These are phyloP conservation scores for Ascidia mentula DNA, from an alignment of 23 tunicate species.

Conservation along the genomic window DNA sequence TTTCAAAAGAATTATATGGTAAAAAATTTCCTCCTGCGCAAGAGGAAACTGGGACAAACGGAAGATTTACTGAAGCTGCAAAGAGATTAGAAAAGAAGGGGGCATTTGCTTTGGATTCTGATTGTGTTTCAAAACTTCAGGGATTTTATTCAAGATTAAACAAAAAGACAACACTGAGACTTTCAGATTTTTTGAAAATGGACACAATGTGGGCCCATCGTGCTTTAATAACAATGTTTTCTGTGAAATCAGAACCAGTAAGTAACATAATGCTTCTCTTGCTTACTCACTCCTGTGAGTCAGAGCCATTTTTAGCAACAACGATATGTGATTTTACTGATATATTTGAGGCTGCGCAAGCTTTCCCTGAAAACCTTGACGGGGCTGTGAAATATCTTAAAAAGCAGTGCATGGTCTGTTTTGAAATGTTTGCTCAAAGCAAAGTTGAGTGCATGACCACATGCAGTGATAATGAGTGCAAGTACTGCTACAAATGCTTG, in stretches of 20 bases:
- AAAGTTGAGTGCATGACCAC: conserved; percentile 70
- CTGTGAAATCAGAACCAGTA: background rate
- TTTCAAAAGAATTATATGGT: too few species aligned
- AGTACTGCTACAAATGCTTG: conserved; percentile 60
- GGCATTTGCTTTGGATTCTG: too few species aligned
- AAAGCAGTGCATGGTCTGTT: conserved; percentile 66
- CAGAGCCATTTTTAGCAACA: background rate
- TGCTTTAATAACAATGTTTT: background rate
- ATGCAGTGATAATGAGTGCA: conserved; percentile 76
- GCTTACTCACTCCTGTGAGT: background rate
- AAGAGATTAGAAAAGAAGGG: too few species aligned
- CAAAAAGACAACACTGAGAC: too few species aligned
- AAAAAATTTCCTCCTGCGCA: too few species aligned
- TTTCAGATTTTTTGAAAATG: conserved; percentile 1
- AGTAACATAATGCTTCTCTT: background rate
- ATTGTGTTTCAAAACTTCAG: too few species aligned
- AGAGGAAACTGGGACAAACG: too few species aligned
- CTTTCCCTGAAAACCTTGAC: conserved; percentile 37
- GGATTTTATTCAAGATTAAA: too few species aligned
- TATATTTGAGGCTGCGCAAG: conserved; percentile 48
- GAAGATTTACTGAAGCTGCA: too few species aligned
- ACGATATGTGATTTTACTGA: conserved; percentile 30
- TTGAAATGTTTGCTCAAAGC: conserved; percentile 58
- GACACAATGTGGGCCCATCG: background rate
- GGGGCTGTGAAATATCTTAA: conserved; percentile 52